Conservation (phyloP, 2,888 invertebrate species). For the Torymus auratus region DNA sequence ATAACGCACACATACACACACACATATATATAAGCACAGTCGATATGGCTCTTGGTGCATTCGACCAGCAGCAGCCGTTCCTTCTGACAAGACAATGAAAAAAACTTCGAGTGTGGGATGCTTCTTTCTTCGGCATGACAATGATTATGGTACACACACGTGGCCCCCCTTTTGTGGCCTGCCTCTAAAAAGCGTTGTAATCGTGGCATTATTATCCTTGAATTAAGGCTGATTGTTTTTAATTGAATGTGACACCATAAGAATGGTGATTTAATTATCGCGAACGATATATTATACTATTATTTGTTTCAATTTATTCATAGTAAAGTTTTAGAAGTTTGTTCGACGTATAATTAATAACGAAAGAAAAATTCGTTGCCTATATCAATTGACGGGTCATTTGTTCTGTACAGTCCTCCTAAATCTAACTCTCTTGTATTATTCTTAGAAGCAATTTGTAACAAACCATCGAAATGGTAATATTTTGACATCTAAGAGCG, state of each 20-base stretch:
- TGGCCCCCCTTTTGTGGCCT: constrained; percentile 17
- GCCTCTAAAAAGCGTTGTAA: constrained; percentile 34
- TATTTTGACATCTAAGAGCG: constrained; percentile 30
- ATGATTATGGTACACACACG: background rate
- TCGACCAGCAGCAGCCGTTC: constrained; percentile 23
- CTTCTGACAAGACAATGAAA: constrained; percentile 59
- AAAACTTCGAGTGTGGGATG: constrained; percentile 55
- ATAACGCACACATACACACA: constrained; percentile 59
- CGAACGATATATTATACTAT: too few relatives aligned
- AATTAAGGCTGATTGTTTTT: too few relatives aligned
- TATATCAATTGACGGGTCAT: too few relatives aligned
- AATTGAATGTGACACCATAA: too few relatives aligned
- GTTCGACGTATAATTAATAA: too few relatives aligned
- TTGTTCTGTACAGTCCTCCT: too few relatives aligned
- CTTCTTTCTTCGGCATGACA: constrained; percentile 6
- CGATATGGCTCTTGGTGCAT: constrained; percentile 21
- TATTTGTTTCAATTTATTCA: too few relatives aligned
- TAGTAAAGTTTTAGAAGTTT: too few relatives aligned
- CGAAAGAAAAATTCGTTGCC: too few relatives aligned
- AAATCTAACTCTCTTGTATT: too few relatives aligned
- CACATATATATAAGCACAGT: background rate
- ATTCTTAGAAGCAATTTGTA: background rate
- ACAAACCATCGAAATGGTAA: background rate
- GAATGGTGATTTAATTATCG: too few relatives aligned
- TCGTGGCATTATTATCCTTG: background rate